Evolutionary conservation across 2,797 vertebrate species (phyloP).

Genomic region (Oryzias sinensis): DNA sequence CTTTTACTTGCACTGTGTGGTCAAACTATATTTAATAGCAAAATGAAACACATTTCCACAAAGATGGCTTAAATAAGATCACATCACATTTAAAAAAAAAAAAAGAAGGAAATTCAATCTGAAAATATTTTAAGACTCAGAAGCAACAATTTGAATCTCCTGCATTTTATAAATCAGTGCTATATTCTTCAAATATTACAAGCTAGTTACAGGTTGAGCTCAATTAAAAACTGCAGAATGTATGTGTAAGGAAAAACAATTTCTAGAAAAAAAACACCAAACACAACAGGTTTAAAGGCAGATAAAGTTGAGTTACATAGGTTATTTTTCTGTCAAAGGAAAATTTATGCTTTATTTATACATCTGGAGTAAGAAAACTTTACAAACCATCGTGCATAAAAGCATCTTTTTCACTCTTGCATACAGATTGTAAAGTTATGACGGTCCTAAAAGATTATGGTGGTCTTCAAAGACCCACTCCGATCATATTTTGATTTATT

Average conservation of each 20-base stretch:
- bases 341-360: not conserved
- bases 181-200: not conserved
- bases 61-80: not conserved
- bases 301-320: not conserved
- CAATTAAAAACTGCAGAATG: not conserved
- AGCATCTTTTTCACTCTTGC: not conserved
- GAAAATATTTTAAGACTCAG: not conserved
- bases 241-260: not conserved
- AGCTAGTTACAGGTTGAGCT: not conserved
- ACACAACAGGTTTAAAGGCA: not conserved
- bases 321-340: not conserved
- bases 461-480: too few relatives aligned
- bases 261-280: too few relatives aligned
- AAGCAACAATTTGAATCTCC: not conserved
- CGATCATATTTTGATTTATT: too few relatives aligned
- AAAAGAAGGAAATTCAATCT: not conserved
- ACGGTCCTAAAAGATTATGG: too few relatives aligned
- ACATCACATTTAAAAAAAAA: not conserved
- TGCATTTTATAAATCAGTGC: not conserved
- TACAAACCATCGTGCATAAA: not conserved
- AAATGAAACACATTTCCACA: not conserved
- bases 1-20: not conserved
- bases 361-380: too few relatives aligned
- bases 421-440: too few relatives aligned
- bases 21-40: not conserved